phyloP scores from a whole-genome alignment of 2,797 vertebrate genomes.

The Arctocebus calabarensis region DNA sequence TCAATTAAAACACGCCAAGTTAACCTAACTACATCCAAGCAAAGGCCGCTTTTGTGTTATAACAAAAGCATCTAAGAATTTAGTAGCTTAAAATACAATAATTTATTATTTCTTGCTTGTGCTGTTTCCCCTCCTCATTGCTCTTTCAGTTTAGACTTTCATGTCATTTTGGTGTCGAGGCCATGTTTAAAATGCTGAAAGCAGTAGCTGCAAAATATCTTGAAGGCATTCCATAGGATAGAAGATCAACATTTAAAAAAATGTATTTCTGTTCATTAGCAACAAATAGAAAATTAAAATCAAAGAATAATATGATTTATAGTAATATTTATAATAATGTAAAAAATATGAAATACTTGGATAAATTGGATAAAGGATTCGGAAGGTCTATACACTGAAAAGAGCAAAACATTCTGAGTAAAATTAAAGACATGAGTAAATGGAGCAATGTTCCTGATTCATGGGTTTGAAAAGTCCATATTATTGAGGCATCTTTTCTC shows the following conservation, averaged over 20 bases:
- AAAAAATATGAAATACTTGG: not conserved
- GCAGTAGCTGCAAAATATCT: not conserved
- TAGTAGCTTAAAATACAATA: not conserved
- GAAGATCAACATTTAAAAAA: not conserved
- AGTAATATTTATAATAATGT: not conserved
- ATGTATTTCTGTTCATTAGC: not conserved
- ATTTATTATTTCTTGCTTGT: not conserved
- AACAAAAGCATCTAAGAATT: not conserved
- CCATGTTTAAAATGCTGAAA: not conserved
- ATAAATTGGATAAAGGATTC: not conserved
- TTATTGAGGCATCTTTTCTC: not conserved
- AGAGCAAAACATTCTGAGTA: not conserved
- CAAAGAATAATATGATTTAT: not conserved
- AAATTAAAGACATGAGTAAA: not conserved
- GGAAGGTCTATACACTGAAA: not conserved
- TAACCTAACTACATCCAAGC: not conserved
- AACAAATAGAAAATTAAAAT: not conserved
- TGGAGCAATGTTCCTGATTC: not conserved
- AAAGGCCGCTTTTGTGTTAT: not conserved
- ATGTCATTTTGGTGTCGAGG: not conserved
- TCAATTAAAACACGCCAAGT: conserved; percentile 19
- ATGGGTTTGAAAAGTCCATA: not conserved
- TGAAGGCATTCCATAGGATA: not conserved
- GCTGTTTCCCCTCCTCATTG: not conserved
- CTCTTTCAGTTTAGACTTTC: not conserved